Evolutionary conservation across 92 coral and sea anemone genomes (phyloP), one percentile per base, ranked within the genome.

Genomic region (Siderastrea radians): DNA sequence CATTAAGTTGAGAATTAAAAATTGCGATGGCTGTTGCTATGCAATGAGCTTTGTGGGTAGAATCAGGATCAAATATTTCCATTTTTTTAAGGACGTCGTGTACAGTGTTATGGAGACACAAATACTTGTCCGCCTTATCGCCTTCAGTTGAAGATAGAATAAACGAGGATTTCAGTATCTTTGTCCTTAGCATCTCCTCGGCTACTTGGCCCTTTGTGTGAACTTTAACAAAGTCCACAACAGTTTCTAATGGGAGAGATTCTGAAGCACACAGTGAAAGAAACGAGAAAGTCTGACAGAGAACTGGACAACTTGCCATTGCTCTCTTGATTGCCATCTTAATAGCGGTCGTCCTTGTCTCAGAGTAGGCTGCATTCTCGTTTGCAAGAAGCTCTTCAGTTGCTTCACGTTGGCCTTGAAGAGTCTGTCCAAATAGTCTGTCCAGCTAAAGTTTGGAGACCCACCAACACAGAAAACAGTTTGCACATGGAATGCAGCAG

Each of bases 291-390:
- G 83, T 57, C 52, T 76, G 60, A 6, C 63, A 17, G 64, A 91
- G 17, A 13, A 81, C 75, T 49, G 26, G 53, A 74, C 75, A 53
- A 5, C 46, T 81, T 14, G 51, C 68, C 43, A 45, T 72, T 16
- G 43, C 76, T 49, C 72, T 75, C 13, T 80, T 78, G 44, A 90
- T 72, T 68, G 93, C 94, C 49, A 91, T 45, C 59, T 58, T 61
- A 12, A 82, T 72, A 52, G 94, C 88, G 7, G 44, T 66, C 13
- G 93, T 85, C 91, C 74, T 86, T 49, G 86, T 16, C 64, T 65
- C 3, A 52, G 72, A 70, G 38, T 78, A 86, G 15, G 55, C 72
- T 7, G 19, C 60, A 74, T 67, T 84, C 54, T 58, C 77, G 3
- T 90, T 49, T 26, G 79, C 15, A 47, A 74, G 83, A 0, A 44